Evolutionary conservation across 2,888 invertebrate genomes (phyloP).

Genomic region (Uloborus plumipes): DNA sequence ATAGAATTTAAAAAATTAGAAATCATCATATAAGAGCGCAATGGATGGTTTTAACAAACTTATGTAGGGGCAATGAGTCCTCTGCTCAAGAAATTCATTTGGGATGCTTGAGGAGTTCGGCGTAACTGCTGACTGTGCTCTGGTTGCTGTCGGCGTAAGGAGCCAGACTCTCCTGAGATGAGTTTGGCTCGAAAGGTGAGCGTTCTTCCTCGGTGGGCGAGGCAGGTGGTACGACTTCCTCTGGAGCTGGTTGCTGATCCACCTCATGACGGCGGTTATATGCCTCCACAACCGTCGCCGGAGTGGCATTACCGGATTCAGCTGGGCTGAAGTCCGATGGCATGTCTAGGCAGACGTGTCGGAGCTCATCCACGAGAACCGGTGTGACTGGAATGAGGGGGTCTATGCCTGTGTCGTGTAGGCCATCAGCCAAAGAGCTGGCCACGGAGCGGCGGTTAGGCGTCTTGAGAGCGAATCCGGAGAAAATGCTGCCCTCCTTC

Average conservation of each 20-base stretch:
- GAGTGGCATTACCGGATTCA: conserved; percentile 26
- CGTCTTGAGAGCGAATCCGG: conserved; percentile 55
- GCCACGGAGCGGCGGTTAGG: conserved; percentile 54
- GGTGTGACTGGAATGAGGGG: conserved; percentile 51
- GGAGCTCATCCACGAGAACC: conserved; percentile 36
- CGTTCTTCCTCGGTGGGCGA: conserved; percentile 28
- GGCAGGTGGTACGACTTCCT: not conserved
- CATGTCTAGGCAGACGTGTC: conserved; percentile 49
- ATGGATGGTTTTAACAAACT: too few species aligned
- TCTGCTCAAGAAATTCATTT: conserved; percentile 31
- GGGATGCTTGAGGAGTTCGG: conserved; percentile 63
- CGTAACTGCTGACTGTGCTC: conserved; percentile 65
- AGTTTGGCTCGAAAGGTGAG: conserved; percentile 63
- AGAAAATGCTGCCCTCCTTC: conserved; percentile 56
- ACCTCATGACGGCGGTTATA: conserved; percentile 44
- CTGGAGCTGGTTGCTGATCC: not conserved
- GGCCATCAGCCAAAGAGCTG: conserved; percentile 58
- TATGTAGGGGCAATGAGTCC: too few species aligned
- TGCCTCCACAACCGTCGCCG: conserved; percentile 22
- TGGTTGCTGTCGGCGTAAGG: conserved; percentile 63
- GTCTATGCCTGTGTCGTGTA: conserved; percentile 44
- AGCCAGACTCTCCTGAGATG: conserved; percentile 63
- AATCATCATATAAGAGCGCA: too few species aligned
- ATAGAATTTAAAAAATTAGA: too few species aligned
- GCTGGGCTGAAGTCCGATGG: conserved; percentile 30